These are phyloP conservation scores for Stenolophus ochropezus DNA, from an alignment of 2,888 invertebrate genomes.

Conservation along the genomic window DNA sequence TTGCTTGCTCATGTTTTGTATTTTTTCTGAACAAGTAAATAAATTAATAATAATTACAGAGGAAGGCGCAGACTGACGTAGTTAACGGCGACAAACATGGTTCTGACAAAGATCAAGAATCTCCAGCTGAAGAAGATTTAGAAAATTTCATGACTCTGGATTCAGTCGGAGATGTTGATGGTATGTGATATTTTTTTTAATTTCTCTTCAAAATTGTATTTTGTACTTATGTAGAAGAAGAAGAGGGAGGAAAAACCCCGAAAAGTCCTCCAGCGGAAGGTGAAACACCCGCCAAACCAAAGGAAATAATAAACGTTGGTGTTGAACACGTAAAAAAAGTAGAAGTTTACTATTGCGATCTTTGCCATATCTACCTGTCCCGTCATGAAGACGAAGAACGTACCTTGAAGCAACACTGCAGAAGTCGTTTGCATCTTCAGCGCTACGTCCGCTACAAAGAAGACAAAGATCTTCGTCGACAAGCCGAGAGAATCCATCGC, in stretches of 20 bases:
- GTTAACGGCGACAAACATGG: constrained; percentile 69
- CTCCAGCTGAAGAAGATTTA: constrained; percentile 80
- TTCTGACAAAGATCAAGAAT: constrained; percentile 76
- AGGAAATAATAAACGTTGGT: constrained; percentile 84
- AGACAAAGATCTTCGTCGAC: constrained; percentile 82
- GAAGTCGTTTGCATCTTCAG: constrained; percentile 84
- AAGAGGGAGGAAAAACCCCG: constrained; percentile 74
- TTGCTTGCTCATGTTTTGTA: too few species aligned
- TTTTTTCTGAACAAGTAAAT: too few species aligned
- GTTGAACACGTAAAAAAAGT: constrained; percentile 86
- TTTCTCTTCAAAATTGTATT: constrained; percentile 44
- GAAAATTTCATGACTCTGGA: constrained; percentile 93
- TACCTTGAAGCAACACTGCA: constrained; percentile 83
- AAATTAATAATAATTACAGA: constrained; percentile 72
- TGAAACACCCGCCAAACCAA: constrained; percentile 72
- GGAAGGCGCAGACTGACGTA: constrained; percentile 75
- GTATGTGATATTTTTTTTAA: constrained; percentile 70
- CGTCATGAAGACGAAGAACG: constrained; percentile 78
- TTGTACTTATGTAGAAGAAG: constrained; percentile 73
- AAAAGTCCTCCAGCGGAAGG: constrained; percentile 68
- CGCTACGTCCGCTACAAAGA: constrained; percentile 86
- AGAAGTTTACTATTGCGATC: constrained; percentile 86
- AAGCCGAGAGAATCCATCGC: constrained; percentile 82
- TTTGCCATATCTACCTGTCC: constrained; percentile 85
- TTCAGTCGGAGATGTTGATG: constrained; percentile 90